Evolutionary conservation across 2,888 invertebrate genomes (phyloP), one percentile per base, ranked within the genome.

Genomic region (Artemia sinica): DNA sequence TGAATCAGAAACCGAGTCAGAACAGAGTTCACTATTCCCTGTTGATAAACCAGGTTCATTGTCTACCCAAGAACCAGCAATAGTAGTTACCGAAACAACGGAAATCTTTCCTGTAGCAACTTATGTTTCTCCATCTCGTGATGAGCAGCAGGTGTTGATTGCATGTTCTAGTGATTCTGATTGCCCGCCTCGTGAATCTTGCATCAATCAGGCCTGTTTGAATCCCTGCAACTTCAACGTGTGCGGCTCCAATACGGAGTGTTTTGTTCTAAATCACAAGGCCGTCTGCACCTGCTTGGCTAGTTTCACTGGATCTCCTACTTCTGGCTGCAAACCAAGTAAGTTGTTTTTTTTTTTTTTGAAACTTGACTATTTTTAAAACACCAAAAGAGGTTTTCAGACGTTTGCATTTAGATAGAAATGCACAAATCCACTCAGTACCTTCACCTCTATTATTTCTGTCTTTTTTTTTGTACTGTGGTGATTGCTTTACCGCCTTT

Each of bases 81-180:
- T 14, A 58, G 58, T 9, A 58, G 18, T 58, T 58, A n/a, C 58
- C 18, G 58, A 58, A 18, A 14, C 18, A 14, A 8, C 18, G 18
- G 7, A 5, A 18, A n/a, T 18, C 18, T 14, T 18, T 18, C n/a
- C 18, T 9, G 18, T n/a, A 7, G 18, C 58, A 18, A 58, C 58
- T 58, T 14, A 7, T 18, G 8, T 58, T 18, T 18, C 58, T n/a
- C 58, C 58, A 14, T 18, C 58, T 58, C n/a, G 58, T n/a, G 58
- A 58, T n/a, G 58, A 58, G 8, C 58, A 58, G 58, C n/a, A n/a
- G 10, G 18, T 58, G n/a, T 58, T 58, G n/a, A 58, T 58, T 9
- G n/a, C n/a, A 84, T 93, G 93, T 84, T 84, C 85, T 77, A 84
- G 83, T 77, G 87, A 92, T 81, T 85, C 86, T 78, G 91, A 92